Evolutionary conservation across 2,797 vertebrate genomes (phyloP).

Genomic region (Heteromormyrus szaboi): DNA sequence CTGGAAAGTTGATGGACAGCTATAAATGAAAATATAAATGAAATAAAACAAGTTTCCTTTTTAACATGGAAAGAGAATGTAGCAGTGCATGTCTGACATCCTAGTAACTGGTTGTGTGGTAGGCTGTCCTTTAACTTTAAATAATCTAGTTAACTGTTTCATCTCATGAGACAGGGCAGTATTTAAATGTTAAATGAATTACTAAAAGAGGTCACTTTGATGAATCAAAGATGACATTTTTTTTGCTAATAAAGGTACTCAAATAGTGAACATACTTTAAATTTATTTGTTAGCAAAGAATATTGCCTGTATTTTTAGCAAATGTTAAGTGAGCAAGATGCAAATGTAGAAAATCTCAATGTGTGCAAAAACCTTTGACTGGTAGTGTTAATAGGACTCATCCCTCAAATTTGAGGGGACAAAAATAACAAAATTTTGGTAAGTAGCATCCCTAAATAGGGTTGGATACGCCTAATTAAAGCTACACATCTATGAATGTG

Average conservation of each 20-base stretch:
- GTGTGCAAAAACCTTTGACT: too few species aligned
- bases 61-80: too few species aligned
- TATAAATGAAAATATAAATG: neutral
- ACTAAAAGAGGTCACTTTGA: too few species aligned
- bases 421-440: neutral
- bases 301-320: too few species aligned
- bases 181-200: neutral
- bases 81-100: neutral
- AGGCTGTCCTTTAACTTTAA: neutral
- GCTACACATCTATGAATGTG: neutral
- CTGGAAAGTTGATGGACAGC: neutral
- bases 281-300: too few species aligned
- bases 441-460: too few species aligned
- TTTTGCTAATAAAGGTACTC: too few species aligned
- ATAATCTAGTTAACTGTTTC: neutral
- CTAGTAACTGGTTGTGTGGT: neutral
- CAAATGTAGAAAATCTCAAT: too few species aligned
- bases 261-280: too few species aligned
- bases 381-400: neutral
- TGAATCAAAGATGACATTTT: too few species aligned
- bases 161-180: neutral
- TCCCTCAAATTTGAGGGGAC: neutral
- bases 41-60: neutral
- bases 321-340: too few species aligned
- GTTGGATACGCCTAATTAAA: neutral